These are phyloP conservation scores for Formica exsecta DNA, from an alignment of 1,140 invertebrate species.

Conservation along the genomic window DNA sequence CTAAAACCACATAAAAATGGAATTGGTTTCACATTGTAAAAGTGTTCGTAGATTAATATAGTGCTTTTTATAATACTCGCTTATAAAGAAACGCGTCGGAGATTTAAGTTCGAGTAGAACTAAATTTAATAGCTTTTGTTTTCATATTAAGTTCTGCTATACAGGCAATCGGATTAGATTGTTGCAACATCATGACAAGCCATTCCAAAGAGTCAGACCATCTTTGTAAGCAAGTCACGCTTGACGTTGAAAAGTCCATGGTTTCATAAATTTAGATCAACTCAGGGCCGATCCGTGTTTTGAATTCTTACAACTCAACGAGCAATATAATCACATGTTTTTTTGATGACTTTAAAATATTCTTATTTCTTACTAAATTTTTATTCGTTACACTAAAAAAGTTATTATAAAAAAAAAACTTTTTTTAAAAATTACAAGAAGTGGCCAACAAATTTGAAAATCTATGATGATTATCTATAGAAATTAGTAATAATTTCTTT, in stretches of 20 bases:
- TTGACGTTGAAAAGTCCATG: slow-evolving; percentile 46
- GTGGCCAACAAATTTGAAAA: neutral
- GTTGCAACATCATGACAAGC: neutral
- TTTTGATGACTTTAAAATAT: neutral
- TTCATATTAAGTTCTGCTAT: neutral
- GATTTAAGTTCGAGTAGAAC: neutral
- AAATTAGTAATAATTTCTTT: no score
- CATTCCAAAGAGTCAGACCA: slow-evolving; percentile 28
- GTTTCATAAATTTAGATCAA: slow-evolving; percentile 37
- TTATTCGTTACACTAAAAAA: neutral
- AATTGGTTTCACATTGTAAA: neutral
- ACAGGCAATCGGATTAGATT: neutral
- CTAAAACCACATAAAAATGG: neutral
- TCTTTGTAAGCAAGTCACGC: slow-evolving; percentile 57
- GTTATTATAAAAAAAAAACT: neutral
- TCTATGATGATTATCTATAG: neutral
- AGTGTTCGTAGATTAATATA: neutral
- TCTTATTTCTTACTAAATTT: neutral
- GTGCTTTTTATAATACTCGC: neutral
- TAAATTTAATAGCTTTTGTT: slow-evolving; percentile 9
- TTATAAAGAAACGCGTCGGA: neutral
- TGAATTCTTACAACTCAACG: slow-evolving; percentile 34
- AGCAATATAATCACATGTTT: slow-evolving; percentile 35
- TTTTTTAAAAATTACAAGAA: neutral
- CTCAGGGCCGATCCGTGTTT: slow-evolving; percentile 17